Conservation (phyloP, 1,140 invertebrate species). For the Drosophila tropicalis region DNA sequence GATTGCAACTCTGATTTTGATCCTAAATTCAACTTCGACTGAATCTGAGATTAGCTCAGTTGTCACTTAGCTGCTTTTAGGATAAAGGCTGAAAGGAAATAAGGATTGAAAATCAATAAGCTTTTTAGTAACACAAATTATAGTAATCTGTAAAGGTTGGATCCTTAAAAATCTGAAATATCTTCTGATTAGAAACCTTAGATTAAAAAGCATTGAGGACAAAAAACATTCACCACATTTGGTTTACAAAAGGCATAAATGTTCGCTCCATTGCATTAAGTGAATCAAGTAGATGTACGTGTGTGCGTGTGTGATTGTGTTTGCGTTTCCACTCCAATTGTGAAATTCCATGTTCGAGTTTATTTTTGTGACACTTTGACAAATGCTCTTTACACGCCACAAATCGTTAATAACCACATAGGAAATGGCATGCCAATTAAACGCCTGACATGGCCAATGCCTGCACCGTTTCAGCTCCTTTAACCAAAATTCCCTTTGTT, state of each 20-base stretch:
- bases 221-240: background rate
- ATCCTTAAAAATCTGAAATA: too few relatives aligned
- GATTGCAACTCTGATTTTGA: too few relatives aligned
- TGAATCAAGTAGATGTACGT: background rate
- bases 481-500: conserved; percentile 53
- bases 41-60: too few relatives aligned
- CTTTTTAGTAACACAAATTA: too few relatives aligned
- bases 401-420: conserved; percentile 75
- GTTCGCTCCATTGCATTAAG: background rate
- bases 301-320: background rate
- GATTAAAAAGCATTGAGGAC: too few relatives aligned
- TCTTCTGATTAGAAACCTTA: too few relatives aligned
- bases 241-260: background rate
- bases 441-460: conserved; percentile 54
- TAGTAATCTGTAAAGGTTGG: too few relatives aligned
- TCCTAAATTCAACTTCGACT: too few relatives aligned
- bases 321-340: conserved; percentile 7
- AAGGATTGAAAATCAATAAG: too few relatives aligned
- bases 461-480: conserved; percentile 7
- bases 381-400: conserved; percentile 71
- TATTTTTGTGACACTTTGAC: conserved; percentile 74
- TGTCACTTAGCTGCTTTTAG: too few relatives aligned
- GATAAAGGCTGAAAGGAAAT: too few relatives aligned
- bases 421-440: conserved; percentile 70
- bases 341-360: conserved; percentile 42